phyloP scores from a whole-genome alignment of 2,113 vertebrate genomes.

The Clinocottus analis region DNA sequence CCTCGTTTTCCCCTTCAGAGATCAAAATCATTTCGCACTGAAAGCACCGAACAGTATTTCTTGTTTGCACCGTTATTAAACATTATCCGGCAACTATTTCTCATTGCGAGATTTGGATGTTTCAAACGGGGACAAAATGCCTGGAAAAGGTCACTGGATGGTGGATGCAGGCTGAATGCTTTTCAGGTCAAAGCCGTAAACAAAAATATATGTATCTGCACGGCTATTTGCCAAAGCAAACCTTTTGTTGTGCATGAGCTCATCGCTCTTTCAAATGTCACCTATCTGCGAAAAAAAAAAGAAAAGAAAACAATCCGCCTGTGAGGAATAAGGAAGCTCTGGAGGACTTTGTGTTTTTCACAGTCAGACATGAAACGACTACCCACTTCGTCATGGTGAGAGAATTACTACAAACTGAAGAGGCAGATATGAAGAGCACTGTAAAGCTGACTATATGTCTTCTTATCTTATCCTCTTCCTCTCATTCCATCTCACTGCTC shows the following conservation, averaged over 20 bases:
- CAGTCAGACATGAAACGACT: slow-evolving; percentile 40
- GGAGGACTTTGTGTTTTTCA: slow-evolving; percentile 9
- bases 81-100: slow-evolving; percentile 17
- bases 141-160: slow-evolving; percentile 21
- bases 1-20: background rate
- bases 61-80: slow-evolving; percentile 11
- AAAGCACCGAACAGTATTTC: slow-evolving; percentile 15
- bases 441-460: slow-evolving; percentile 29
- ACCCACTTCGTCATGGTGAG: slow-evolving; percentile 28
- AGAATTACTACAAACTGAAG: slow-evolving; percentile 42
- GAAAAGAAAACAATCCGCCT: background rate
- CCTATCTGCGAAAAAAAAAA: slow-evolving; percentile 13
- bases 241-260: slow-evolving; percentile 20
- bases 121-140: slow-evolving; percentile 44
- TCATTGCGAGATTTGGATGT: slow-evolving; percentile 16
- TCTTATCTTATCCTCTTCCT: slow-evolving; percentile 35
- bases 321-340: slow-evolving; percentile 15
- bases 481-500: slow-evolving; percentile 13
- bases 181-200: slow-evolving; percentile 36
- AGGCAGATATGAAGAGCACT: slow-evolving; percentile 30
- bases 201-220: slow-evolving; percentile 35
- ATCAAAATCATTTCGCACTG: background rate
- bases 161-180: slow-evolving; percentile 10
- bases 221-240: slow-evolving; percentile 31
- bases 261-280: slow-evolving; percentile 25